Conservation (phyloP, 2,888 invertebrate genomes). For the Phaonia tiefii region DNA sequence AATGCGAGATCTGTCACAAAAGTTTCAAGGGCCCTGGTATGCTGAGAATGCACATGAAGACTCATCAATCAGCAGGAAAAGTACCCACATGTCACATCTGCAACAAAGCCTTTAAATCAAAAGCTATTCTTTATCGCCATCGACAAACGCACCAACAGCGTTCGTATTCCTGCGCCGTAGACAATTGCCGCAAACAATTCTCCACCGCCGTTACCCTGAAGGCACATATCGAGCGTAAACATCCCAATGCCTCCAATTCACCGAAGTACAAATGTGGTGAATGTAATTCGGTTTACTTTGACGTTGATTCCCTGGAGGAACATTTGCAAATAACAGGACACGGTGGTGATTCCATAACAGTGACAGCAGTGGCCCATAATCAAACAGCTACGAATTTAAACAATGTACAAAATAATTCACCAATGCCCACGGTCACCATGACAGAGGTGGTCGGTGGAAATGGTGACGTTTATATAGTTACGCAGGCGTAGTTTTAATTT, state of each 20-base stretch:
- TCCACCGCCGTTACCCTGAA: conserved; percentile 77
- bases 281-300: conserved; percentile 83
- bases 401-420: conserved; percentile 47
- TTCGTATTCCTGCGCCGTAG: conserved; percentile 77
- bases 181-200: conserved; percentile 80
- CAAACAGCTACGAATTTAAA: conserved; percentile 38
- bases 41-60: conserved; percentile 86
- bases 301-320: conserved; percentile 83
- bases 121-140: conserved; percentile 84
- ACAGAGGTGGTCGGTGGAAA: conserved; percentile 73
- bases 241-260: conserved; percentile 73
- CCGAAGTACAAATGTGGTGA: conserved; percentile 82
- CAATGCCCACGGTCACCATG: conserved; percentile 63
- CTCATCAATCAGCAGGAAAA: conserved; percentile 83
- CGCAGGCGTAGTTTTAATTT: conserved; percentile 74
- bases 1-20: conserved; percentile 83
- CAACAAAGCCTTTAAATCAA: conserved; percentile 83
- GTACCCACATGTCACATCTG: conserved; percentile 84
- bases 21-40: conserved; percentile 86
- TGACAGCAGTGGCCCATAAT: conserved; percentile 2
- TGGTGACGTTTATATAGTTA: conserved; percentile 76
- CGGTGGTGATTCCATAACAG: conserved; percentile 48
- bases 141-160: conserved; percentile 84
- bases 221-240: conserved; percentile 79
- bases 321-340: conserved; percentile 78